Conservation (phyloP, 2,888 invertebrate species). For the Sepioteuthis lessoniana region DNA sequence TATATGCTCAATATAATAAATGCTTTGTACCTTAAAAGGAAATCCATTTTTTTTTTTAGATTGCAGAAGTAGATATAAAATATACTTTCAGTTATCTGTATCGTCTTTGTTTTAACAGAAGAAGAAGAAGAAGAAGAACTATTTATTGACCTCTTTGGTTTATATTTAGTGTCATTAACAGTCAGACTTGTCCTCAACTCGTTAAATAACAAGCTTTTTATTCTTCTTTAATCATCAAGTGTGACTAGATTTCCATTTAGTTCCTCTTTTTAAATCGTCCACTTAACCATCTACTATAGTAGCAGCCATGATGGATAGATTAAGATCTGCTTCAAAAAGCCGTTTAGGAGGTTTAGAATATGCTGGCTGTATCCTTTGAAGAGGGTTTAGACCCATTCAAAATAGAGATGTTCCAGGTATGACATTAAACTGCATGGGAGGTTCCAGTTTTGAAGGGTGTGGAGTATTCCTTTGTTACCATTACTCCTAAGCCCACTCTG, state of each 20-base stretch:
- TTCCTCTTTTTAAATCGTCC: neutral
- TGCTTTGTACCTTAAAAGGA: too few relatives aligned
- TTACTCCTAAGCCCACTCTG: too few relatives aligned
- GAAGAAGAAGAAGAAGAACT: neutral
- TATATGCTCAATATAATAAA: too few relatives aligned
- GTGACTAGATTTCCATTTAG: neutral
- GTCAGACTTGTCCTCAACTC: neutral
- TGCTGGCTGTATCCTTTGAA: too few relatives aligned
- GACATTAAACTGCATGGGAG: too few relatives aligned
- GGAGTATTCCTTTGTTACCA: too few relatives aligned
- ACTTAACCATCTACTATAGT: neutral
- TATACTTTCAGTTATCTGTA: neutral
- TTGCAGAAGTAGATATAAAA: neutral
- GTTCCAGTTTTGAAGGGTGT: too few relatives aligned
- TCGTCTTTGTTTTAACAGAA: neutral
- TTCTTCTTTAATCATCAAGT: neutral
- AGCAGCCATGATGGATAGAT: too few relatives aligned
- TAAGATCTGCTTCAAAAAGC: too few relatives aligned
- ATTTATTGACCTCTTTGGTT: neutral
- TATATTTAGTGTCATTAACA: conserved; percentile 33
- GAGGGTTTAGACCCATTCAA: too few relatives aligned
- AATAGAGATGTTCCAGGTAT: too few relatives aligned
- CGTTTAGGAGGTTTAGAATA: too few relatives aligned
- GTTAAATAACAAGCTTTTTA: neutral
- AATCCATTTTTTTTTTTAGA: neutral